Evolutionary conservation across 2,113 vertebrate species (phyloP), one percentile per base, ranked within the genome.

Genomic region (Turnix velox): DNA sequence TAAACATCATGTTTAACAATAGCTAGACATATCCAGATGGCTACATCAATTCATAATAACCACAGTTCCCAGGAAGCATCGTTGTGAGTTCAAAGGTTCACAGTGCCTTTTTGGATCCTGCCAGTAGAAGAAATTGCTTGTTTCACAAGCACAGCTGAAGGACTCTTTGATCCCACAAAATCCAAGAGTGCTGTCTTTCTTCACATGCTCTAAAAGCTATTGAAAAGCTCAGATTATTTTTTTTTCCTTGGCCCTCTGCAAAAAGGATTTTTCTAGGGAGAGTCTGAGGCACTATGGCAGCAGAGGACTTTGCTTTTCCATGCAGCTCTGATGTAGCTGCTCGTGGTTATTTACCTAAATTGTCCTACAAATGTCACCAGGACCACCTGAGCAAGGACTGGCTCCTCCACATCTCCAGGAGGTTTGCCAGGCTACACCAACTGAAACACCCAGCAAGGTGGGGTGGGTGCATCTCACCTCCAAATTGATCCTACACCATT

Each of bases 81-180:
- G 35, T 62, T 88, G 61, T 67, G 39, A 94, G 90, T 95, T 90
- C 79, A 96, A 84, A 77, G 30, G 43, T 93, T 95, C 85, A 86
- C 23, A 46, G n/a, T 7, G 24, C 27, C 0, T 74, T 74, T 93
- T 77, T 45, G 46, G 33, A 74, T 90, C 77, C 73, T 83, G 54
- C 39, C 42, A 59, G 35, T 57, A 68, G 58, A 87, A 92, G 24
- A 91, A 90, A 83, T 20, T 17, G 11, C 25, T 59, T 79, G 13
- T 92, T 96, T 80, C 75, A 84, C 42, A 90, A 45, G 46, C 54
- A 31, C 39, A 80, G 39, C 28, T 80, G 59, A 86, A 80, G 43
- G 45, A 61, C 7, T 2, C 25, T 69, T 65, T 62, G 54, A 58
- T 66, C 39, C 49, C 16, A 51, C 17, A 52, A 72, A 86, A 55